Evolutionary conservation across 2,113 vertebrate species (phyloP).

Genomic region (Chunga burmeisteri): DNA sequence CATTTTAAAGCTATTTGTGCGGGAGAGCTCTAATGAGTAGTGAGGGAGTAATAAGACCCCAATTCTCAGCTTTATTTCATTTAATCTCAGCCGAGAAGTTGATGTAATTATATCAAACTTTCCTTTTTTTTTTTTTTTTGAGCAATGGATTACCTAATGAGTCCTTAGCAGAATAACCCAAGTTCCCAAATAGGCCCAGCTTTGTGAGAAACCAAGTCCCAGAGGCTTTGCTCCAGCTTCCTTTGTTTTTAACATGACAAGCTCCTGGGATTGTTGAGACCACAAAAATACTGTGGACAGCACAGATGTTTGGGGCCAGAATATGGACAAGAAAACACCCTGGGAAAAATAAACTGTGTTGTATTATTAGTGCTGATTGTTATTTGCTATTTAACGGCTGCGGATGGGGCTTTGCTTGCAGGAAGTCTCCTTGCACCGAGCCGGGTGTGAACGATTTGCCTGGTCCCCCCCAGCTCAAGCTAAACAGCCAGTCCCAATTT

Average conservation of each 20-base stretch:
- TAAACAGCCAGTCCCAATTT: not conserved
- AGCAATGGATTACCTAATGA: not conserved
- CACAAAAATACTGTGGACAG: not conserved
- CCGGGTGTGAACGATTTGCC: fast-evolving
- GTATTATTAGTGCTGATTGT: not conserved
- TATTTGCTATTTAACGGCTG: not conserved
- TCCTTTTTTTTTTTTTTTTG: not conserved
- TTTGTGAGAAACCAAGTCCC: not conserved
- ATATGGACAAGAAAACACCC: not conserved
- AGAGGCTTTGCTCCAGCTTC: not conserved
- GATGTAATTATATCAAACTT: not conserved
- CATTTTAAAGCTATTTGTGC: not conserved
- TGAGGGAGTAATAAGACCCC: not conserved
- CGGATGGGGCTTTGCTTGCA: not conserved
- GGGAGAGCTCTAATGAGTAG: not conserved
- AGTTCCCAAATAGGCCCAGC: not conserved
- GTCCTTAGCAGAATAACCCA: not conserved
- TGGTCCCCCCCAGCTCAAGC: not conserved
- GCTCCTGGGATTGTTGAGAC: not conserved
- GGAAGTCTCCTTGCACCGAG: not conserved
- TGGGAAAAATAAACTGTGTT: not conserved
- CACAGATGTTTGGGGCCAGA: not conserved
- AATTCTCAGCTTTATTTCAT: not conserved
- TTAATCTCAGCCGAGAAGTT: not conserved
- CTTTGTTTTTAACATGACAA: not conserved